Evolutionary conservation across 2,797 vertebrate species (phyloP), one percentile per base, ranked within the genome.

Genomic region (Eulemur rubriventer): DNA sequence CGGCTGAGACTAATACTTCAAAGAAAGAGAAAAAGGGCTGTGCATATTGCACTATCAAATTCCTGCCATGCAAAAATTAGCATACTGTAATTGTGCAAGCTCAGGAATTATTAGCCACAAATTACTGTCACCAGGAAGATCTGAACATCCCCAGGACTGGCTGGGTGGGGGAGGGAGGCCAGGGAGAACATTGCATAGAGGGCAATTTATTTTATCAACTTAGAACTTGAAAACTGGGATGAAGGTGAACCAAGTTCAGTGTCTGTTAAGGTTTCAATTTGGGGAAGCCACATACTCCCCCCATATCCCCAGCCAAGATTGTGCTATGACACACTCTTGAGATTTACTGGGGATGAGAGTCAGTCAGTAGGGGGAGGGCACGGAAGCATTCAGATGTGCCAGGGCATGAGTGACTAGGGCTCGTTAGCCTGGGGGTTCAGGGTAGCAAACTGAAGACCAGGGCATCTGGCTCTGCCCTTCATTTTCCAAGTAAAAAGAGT

Each of bases 51-150:
- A 41, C 78, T 50, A 35, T 18, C 92, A 57, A 86, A 83, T 35
- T 81, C 85, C 91, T 80, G 79, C 91, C 91, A 8, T 10, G 85
- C 73, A 89, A 75, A 92, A 79, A 82, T 88, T 10, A 89, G 96
- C 83, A 89, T 33, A 65, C 38, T 17, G 38, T 61, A 84, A 83
- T 1, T 61, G 65, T 87, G 59, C 91, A 97, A 83, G 93, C 41
- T 83, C 86, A 50, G 89, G 82, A 61, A 72, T 65, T 35, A 65
- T 46, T n/a, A 80, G 79, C 86, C 70, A 88, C 89, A 91, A 72
- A 59, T 79, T 28, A 89, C 65, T 35, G n/a, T 86, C 63, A 52
- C 92, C 18, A 7, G 1, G 22, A 67, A 76, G 86, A 86, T 20
- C 28, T 30, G 26, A 50, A 69, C 57, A 57, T 10, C 41, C 70